These are phyloP conservation scores for Leucophenga montana DNA, from an alignment of 2,888 invertebrate genomes.

Conservation along the genomic window DNA sequence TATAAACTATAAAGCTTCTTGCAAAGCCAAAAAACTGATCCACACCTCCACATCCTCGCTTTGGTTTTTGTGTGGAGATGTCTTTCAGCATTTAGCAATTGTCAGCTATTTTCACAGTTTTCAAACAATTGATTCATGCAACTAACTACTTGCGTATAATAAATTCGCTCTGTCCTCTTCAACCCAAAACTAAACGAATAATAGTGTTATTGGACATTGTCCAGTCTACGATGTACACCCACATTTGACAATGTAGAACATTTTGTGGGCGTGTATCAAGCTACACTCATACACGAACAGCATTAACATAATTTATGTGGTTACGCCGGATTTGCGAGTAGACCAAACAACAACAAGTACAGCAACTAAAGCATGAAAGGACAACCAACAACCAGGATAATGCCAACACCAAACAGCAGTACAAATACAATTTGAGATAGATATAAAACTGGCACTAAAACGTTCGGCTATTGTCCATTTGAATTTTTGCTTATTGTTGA, in stretches of 20 bases:
- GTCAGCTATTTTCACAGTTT: conserved; percentile 66
- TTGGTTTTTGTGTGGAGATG: neutral
- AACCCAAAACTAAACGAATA: no score
- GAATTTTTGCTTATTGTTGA: conserved; percentile 58
- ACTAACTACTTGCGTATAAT: conserved; percentile 50
- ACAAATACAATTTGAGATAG: neutral
- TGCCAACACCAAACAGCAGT: neutral
- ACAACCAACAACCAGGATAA: conserved; percentile 58
- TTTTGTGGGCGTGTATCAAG: conserved; percentile 64
- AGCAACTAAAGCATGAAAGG: conserved; percentile 37
- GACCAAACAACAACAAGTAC: conserved; percentile 42
- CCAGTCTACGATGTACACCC: neutral
- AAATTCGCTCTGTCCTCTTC: conserved; percentile 56
- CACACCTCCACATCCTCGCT: no score
- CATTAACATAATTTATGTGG: conserved; percentile 73
- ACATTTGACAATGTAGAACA: conserved; percentile 33
- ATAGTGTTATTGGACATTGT: conserved; percentile 21
- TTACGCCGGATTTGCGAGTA: conserved; percentile 66
- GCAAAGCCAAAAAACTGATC: no score
- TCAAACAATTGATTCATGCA: conserved; percentile 12
- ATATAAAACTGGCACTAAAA: conserved; percentile 21
- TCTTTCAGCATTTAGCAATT: conserved; percentile 59
- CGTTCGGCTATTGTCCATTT: conserved; percentile 61
- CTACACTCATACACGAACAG: conserved; percentile 53
- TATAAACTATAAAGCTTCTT: no score